Conservation (phyloP, 2,888 invertebrate species). For the Tachystola acroxantha region DNA sequence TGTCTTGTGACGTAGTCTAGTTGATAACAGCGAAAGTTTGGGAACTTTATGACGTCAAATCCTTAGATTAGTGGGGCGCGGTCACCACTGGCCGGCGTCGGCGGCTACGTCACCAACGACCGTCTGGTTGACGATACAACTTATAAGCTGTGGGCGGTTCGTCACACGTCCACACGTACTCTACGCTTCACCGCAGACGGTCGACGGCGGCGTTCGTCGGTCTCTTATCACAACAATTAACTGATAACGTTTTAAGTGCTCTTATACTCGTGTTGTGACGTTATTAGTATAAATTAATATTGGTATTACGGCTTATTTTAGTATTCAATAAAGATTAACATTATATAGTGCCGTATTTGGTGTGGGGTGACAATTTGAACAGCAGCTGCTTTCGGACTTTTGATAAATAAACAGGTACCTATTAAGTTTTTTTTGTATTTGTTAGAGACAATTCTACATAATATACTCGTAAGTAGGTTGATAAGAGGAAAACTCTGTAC, state of each 20-base stretch:
- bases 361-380: too few species aligned
- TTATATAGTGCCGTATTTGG: background rate
- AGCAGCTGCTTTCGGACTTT: too few species aligned
- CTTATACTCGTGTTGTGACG: constrained; percentile 21
- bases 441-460: background rate
- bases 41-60: background rate
- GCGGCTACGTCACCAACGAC: constrained; percentile 6
- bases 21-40: background rate
- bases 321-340: background rate
- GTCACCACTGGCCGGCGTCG: background rate
- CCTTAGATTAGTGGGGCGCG: background rate
- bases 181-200: constrained; percentile 31
- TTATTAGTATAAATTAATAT: constrained; percentile 17
- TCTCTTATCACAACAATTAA: constrained; percentile 45
- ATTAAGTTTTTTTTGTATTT: background rate
- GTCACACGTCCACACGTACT: constrained; percentile 48
- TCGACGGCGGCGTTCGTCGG: constrained; percentile 28
- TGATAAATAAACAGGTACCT: background rate
- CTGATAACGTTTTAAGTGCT: constrained; percentile 47
- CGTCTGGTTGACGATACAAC: constrained; percentile 2
- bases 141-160: constrained; percentile 27
- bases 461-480: background rate
- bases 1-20: background rate
- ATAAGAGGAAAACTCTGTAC: too few species aligned
- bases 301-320: background rate